phyloP scores from a whole-genome alignment of 2,888 invertebrate genomes.

The Oxystoma pomonae region DNA sequence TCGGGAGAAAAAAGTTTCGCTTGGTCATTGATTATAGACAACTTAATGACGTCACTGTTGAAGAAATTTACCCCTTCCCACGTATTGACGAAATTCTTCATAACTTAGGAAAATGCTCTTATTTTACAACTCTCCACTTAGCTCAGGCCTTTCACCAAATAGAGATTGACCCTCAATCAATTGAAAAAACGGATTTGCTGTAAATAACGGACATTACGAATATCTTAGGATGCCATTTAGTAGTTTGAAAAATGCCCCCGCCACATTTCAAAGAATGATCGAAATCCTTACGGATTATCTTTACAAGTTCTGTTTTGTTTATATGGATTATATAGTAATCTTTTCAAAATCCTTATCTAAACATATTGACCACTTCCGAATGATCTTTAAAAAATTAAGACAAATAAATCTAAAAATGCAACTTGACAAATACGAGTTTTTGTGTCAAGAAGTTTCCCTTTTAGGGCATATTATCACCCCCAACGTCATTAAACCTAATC shows the following conservation, averaged over 20 bases:
- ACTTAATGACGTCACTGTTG: not conserved
- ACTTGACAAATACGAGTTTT: no score
- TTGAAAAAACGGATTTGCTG: not conserved
- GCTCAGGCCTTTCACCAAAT: not conserved
- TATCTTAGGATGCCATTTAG: not conserved
- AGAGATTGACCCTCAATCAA: not conserved
- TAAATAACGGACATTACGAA: not conserved
- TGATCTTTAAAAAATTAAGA: no score
- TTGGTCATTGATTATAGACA: not conserved
- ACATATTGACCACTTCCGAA: no score
- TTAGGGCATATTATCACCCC: no score
- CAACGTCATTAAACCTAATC: no score
- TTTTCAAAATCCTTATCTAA: no score
- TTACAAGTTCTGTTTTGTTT: not conserved
- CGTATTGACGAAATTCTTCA: not conserved
- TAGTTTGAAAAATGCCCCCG: not conserved
- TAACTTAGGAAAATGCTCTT: not conserved
- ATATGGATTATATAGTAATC: not conserved
- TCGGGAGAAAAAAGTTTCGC: not conserved
- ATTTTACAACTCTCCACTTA: constrained; percentile 1
- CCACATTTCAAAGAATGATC: not conserved
- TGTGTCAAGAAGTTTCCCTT: no score
- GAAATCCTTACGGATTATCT: not conserved
- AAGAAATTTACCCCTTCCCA: no score
- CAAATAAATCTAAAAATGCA: no score